These are phyloP conservation scores for Drosophila prostipennis DNA, from an alignment of 2,888 invertebrate species.

Conservation along the genomic window DNA sequence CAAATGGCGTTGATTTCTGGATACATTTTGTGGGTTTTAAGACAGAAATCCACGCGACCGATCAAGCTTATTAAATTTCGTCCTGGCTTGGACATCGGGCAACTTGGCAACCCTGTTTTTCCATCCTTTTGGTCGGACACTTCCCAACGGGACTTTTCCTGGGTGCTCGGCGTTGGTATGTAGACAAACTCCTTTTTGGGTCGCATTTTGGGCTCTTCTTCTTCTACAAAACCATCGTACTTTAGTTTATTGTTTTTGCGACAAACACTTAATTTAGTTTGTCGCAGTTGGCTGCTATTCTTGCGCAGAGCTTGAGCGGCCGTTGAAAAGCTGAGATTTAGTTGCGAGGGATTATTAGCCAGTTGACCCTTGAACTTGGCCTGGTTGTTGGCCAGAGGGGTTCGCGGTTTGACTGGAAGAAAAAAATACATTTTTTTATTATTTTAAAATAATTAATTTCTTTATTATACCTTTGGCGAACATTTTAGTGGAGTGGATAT, in stretches of 20 bases:
- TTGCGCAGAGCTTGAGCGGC: conserved; percentile 59
- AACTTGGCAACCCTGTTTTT: conserved; percentile 30
- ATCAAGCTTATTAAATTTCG: conserved; percentile 65
- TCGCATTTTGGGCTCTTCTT: conserved; percentile 33
- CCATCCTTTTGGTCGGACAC: conserved; percentile 27
- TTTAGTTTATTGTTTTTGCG: conserved; percentile 54
- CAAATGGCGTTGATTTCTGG: conserved; percentile 72
- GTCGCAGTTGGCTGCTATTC: conserved; percentile 65
- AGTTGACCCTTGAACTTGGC: conserved; percentile 46
- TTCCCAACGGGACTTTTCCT: conserved; percentile 29
- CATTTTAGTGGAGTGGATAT: conserved; percentile 12
- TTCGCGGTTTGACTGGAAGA: conserved; percentile 10
- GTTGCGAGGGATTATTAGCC: conserved; percentile 15
- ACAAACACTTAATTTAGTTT: conserved; percentile 68
- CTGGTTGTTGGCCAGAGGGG: conserved; percentile 39
- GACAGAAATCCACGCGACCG: conserved; percentile 78
- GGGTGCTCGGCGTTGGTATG: conserved; percentile 16
- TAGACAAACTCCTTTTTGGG: conserved; percentile 50
- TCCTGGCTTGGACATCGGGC: conserved; percentile 47
- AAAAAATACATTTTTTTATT: background rate
- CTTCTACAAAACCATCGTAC: conserved; percentile 62
- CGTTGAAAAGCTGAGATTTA: conserved; percentile 62
- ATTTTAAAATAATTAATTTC: too few species aligned
- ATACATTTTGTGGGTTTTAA: conserved; percentile 72
- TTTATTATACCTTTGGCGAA: conserved; percentile 33